A percentile compares a stretch with the other conserved stretches of the same genome.
phyloP scores from a whole-genome alignment of 2,113 vertebrate genomes.

The Poeciliopsis retropinna region DNA sequence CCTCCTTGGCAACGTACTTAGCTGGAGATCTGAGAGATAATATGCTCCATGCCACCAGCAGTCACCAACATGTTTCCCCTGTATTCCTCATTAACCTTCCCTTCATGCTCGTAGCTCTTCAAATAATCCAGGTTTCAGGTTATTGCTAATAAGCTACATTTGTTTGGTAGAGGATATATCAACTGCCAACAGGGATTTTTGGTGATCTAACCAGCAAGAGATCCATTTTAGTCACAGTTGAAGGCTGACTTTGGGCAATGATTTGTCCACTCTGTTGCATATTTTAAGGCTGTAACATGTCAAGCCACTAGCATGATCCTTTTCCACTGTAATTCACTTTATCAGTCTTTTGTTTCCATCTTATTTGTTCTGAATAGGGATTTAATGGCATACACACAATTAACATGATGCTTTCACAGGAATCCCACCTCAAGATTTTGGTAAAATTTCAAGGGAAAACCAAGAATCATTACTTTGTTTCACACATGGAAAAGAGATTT shows the following conservation, averaged over 20 bases:
- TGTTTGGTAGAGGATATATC: conserved; percentile 43
- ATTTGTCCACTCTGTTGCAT: conserved; percentile 38
- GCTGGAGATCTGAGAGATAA: conserved; percentile 71
- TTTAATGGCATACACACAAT: neutral
- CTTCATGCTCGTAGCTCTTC: conserved; percentile 60
- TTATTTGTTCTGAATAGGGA: neutral
- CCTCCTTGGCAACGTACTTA: conserved; percentile 57
- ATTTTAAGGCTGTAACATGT: conserved; percentile 13
- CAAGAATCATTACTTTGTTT: no score
- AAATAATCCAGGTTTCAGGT: conserved; percentile 71
- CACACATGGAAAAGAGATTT: no score
- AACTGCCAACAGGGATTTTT: conserved; percentile 35
- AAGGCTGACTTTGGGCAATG: conserved; percentile 17
- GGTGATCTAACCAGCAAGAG: conserved; percentile 45
- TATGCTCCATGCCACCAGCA: conserved; percentile 54
- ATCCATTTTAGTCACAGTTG: conserved; percentile 28
- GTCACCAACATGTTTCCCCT: conserved; percentile 59
- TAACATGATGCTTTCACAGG: no score
- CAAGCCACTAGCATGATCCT: no score
- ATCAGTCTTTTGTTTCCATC: neutral
- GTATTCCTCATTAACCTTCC: conserved; percentile 74
- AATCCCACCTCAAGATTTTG: no score
- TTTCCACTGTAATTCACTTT: neutral
- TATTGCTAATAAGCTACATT: conserved; percentile 61
- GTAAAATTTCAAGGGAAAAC: no score